These are phyloP conservation scores for Glyphotaelius pellucidus DNA, from an alignment of 2,888 invertebrate species.

Conservation along the genomic window DNA sequence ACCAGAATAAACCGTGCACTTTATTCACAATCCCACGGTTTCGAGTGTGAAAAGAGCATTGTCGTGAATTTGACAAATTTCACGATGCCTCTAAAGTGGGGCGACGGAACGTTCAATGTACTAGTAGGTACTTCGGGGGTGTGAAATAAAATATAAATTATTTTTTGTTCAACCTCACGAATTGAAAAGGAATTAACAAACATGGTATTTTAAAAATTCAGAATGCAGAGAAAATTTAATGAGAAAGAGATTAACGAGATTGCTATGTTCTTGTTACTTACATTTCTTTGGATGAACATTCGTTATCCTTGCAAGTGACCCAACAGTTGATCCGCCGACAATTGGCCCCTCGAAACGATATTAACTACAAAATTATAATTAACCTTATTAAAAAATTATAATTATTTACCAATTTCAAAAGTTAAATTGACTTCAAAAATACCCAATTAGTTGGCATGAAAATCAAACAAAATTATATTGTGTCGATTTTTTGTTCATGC, in stretches of 20 bases:
- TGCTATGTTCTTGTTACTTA: no score
- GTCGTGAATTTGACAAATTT: not conserved
- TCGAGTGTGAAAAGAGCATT: not conserved
- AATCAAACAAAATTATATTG: no score
- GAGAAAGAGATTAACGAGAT: no score
- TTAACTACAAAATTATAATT: no score
- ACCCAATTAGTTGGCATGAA: no score
- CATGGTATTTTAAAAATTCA: not conserved
- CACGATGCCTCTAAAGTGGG: not conserved
- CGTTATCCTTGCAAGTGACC: no score
- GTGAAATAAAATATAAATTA: not conserved
- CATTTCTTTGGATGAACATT: not conserved
- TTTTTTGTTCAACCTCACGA: not conserved
- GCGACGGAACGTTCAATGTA: not conserved
- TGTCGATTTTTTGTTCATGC: no score
- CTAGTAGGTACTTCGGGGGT: not conserved
- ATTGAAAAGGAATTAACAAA: not conserved
- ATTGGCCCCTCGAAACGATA: no score
- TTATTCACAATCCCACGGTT: constrained; percentile 23
- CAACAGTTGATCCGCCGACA: no score
- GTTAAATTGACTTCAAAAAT: no score
- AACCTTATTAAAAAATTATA: no score
- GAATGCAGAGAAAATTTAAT: not conserved
- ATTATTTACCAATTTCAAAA: no score
- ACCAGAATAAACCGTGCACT: constrained; percentile 59